Conservation (phyloP, 2,797 vertebrate species). For the Fistularia tabacaria region DNA sequence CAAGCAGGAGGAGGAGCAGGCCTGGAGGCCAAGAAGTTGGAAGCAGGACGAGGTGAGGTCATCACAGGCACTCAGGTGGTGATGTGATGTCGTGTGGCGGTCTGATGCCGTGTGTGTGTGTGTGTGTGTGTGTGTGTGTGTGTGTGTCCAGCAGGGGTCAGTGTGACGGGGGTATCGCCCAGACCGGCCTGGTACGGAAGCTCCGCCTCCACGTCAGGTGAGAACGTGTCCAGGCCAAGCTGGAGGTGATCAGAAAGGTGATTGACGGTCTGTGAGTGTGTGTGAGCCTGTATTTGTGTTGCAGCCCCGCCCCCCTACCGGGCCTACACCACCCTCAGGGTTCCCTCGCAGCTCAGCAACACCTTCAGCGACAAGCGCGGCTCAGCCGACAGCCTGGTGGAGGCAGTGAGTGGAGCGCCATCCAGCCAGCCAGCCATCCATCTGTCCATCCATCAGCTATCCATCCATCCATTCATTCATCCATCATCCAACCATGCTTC, state of each 20-base stretch:
- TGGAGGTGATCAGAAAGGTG: not conserved
- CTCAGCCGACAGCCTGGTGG: conserved; percentile 88
- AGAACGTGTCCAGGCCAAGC: not conserved
- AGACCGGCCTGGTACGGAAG: conserved; percentile 59
- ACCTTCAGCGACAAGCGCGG: conserved; percentile 78
- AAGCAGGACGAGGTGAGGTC: conserved; percentile 46
- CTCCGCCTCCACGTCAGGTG: conserved; percentile 51
- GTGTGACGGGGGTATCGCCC: conserved; percentile 45
- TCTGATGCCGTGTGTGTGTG: not conserved
- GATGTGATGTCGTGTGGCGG: not conserved
- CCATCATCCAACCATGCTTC: no score
- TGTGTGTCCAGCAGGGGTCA: conserved; percentile 41
- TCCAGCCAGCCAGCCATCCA: not conserved
- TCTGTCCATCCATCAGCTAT: not conserved
- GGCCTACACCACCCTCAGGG: conserved; percentile 78
- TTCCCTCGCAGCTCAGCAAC: conserved; percentile 67
- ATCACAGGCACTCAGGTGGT: not conserved
- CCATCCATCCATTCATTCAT: no score
- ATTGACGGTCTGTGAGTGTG: not conserved
- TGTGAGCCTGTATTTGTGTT: conserved; percentile 9
- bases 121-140: no score
- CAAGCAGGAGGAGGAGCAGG: conserved; percentile 10
- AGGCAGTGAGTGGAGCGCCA: conserved; percentile 77
- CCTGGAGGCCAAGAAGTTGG: conserved; percentile 39
- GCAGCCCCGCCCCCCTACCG: conserved; percentile 62